Percentiles rank a stretch among this genome's conserved stretches.
These are phyloP conservation scores for Odontothrips loti DNA, from an alignment of 2,888 invertebrate genomes.

Conservation along the genomic window DNA sequence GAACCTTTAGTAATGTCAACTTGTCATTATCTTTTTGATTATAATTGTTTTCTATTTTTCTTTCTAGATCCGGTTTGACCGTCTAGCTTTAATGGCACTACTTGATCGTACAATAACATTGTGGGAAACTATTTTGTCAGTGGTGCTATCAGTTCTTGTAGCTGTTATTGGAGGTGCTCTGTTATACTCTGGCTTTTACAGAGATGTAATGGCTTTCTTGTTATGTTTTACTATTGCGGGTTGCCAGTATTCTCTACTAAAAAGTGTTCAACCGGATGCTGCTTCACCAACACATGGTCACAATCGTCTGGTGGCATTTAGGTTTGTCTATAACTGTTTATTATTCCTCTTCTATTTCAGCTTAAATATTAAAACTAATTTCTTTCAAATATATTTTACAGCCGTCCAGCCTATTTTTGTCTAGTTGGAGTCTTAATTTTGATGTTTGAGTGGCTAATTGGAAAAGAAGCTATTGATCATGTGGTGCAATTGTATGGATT, in stretches of 20 bases:
- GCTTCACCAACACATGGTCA: conserved; percentile 98
- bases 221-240: conserved; percentile 98
- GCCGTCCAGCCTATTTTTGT: conserved; percentile 41
- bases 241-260: conserved; percentile 93
- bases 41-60: conserved; percentile 26
- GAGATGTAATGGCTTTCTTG: conserved; percentile 86
- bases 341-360: conserved; percentile 83
- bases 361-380: conserved; percentile 44
- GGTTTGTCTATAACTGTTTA: conserved; percentile 48
- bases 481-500: conserved; percentile 43
- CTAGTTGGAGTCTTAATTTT: conserved; percentile 40
- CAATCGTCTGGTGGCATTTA: conserved; percentile 86
- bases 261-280: conserved; percentile 98
- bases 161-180: conserved; percentile 80
- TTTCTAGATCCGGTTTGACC: conserved; percentile 86
- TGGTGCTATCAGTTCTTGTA: conserved; percentile 77
- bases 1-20: neutral
- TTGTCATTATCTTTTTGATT: neutral
- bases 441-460: conserved; percentile 34
- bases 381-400: conserved; percentile 42
- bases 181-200: conserved; percentile 78
- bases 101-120: conserved; percentile 87
- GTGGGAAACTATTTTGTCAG: conserved; percentile 74
- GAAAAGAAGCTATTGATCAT: conserved; percentile 1
- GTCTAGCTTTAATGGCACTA: conserved; percentile 83